Conservation (phyloP, 1,140 invertebrate genomes). For the Aphelinus atriplicis region DNA sequence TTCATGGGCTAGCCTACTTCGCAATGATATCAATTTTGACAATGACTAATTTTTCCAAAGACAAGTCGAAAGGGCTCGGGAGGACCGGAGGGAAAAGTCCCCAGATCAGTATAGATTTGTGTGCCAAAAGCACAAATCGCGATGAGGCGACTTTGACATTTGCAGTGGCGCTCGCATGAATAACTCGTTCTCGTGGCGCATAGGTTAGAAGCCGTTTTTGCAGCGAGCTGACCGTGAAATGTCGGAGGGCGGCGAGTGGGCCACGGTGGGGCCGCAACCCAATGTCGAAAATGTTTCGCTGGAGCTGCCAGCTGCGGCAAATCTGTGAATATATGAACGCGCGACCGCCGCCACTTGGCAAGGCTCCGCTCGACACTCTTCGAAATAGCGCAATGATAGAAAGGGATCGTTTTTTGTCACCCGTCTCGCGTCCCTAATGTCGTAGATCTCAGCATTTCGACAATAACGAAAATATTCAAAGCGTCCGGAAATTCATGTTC, state of each 20-base stretch:
- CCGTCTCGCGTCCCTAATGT: too few relatives aligned
- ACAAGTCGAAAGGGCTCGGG: too few relatives aligned
- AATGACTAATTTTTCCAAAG: too few relatives aligned
- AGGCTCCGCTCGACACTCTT: not conserved
- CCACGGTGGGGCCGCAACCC: not conserved
- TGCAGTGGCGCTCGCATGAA: not conserved
- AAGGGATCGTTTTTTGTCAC: constrained; percentile 1
- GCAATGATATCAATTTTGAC: too few relatives aligned
- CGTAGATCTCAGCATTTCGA: too few relatives aligned
- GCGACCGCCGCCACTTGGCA: constrained; percentile 17
- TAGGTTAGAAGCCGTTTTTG: constrained; percentile 32
- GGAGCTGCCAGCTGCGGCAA: not conserved
- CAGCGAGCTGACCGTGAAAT: constrained; percentile 35
- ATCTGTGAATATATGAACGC: constrained; percentile 1
- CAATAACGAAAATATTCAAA: too few relatives aligned
- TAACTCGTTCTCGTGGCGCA: not conserved
- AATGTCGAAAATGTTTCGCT: constrained; percentile 40
- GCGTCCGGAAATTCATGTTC: too few relatives aligned
- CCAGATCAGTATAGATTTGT: too few relatives aligned
- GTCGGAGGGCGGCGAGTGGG: not conserved
- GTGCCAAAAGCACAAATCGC: not conserved
- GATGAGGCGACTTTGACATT: constrained; percentile 31
- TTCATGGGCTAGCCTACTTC: too few relatives aligned
- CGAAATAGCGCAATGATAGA: constrained; percentile 6
- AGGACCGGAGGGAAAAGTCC: too few relatives aligned